Evolutionary conservation across 1,140 invertebrate genomes (phyloP), one percentile per base, ranked within the genome.

Genomic region (Eumeta japonica): DNA sequence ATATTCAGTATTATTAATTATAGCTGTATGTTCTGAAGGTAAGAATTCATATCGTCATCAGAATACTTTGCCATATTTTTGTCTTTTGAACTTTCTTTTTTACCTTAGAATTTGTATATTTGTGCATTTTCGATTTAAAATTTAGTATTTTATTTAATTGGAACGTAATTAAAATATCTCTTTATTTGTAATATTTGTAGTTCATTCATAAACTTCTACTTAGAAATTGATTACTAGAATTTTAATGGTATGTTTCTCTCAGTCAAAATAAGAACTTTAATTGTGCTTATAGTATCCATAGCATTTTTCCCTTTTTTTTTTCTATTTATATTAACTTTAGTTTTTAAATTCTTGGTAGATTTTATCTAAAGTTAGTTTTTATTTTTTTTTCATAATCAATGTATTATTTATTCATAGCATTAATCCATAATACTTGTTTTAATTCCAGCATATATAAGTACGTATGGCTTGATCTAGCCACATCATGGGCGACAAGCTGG

Each of bases 401-500:
- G 28, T 27, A 48, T 18, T 7, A 37, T 30, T 43, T 43, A 54
- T 56, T 48, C 63, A 72, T 70, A 62, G 63, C 60, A 56, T 50
- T 51, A 33, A 42, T 28, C n/a, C 20, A 24, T 24, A 7, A 24
- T 7, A 24, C n/a, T 24, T 7, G n/a, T 7, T 24, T 24, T 24
- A 24, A 24, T 24, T 24, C 5, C 5, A 7, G 20, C 20, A n/a
- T n/a, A n/a, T 24, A 7, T 24, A 24, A 24, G 20, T n/a, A 24
- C n/a, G n/a, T 24, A 24, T 7, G n/a, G n/a, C n/a, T 7, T 12
- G 5, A 31, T 31, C 7, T 15, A 9, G 30, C 38, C 35, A 33
- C 44, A 65, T 67, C 33, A 85, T 88, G 82, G 83, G 85, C 44
- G 85, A 88, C 50, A 86, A 84, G 75, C 75, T 88, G 41, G 83